Conservation (phyloP, 2,113 vertebrate species). For the Butastur rufipennis region DNA sequence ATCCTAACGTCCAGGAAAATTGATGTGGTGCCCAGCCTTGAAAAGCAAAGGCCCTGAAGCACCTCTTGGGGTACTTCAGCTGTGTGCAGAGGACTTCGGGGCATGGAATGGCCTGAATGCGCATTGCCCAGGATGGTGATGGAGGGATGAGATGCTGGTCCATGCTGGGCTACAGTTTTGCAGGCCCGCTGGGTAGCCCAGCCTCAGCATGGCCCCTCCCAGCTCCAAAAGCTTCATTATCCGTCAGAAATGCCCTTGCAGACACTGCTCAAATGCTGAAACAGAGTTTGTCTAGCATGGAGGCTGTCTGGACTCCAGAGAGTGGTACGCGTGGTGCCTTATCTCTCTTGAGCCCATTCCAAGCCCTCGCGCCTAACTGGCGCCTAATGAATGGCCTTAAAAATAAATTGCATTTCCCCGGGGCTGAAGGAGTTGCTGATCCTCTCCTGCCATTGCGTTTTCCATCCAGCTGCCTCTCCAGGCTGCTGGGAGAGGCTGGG, state of each 20-base stretch:
- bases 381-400: not conserved
- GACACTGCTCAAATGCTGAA: not conserved
- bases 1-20: not conserved
- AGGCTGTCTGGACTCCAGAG: not conserved
- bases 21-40: not conserved
- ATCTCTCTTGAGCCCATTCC: not conserved
- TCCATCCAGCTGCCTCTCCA: not conserved
- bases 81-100: not conserved
- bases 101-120: not conserved
- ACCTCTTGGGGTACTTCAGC: not conserved
- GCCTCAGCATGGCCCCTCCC: not conserved
- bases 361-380: not conserved
- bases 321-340: rapidly evolving
- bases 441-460: not conserved
- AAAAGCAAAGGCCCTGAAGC: not conserved
- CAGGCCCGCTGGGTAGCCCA: rapidly evolving
- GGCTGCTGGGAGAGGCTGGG: not conserved
- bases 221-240: not conserved
- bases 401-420: not conserved
- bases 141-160: not conserved
- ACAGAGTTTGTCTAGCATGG: not conserved
- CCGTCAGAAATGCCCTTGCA: not conserved
- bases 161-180: not conserved
- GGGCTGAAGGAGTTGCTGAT: not conserved
- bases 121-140: not conserved